Evolutionary conservation across 2,797 vertebrate genomes (phyloP).

Genomic region (Apogon hyalosoma): DNA sequence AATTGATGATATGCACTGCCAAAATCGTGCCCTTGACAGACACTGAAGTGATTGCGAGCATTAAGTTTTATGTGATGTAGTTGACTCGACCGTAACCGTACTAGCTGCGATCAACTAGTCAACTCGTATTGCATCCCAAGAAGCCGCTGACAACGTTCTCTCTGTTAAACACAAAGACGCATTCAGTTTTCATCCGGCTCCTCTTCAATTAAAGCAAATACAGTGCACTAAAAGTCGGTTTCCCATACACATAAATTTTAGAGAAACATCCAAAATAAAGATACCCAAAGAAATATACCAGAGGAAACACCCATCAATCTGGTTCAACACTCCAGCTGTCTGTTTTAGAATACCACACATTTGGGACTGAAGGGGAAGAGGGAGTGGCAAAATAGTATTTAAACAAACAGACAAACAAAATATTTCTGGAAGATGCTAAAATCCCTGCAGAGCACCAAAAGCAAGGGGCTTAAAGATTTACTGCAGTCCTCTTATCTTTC

Average conservation of each 20-base stretch:
- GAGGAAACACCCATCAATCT: constrained; percentile 54
- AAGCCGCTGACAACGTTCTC: constrained; percentile 20
- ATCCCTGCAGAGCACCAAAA: constrained; percentile 84
- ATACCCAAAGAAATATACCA: constrained; percentile 31
- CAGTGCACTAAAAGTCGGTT: constrained; percentile 43
- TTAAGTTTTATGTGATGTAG: constrained; percentile 81
- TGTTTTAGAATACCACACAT: constrained; percentile 58
- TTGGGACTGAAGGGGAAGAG: constrained; percentile 52
- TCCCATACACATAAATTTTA: constrained; percentile 33
- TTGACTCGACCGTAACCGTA: constrained; percentile 75
- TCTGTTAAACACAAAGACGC: constrained; percentile 17
- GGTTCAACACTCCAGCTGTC: constrained; percentile 57
- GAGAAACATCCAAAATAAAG: constrained; percentile 48
- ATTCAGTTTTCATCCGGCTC: constrained; percentile 21
- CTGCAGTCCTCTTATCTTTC: constrained; percentile 82
- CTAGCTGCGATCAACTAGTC: constrained; percentile 69
- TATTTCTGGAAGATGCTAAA: constrained; percentile 81
- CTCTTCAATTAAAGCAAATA: constrained; percentile 29
- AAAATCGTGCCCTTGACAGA: constrained; percentile 81
- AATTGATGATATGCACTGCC: constrained; percentile 74
- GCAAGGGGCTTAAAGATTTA: constrained; percentile 84
- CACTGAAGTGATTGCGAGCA: constrained; percentile 76
- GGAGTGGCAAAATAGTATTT: constrained; percentile 54
- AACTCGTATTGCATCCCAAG: constrained; percentile 49
- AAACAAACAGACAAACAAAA: constrained; percentile 77